Base-by-base conservation (phyloP, 2,113 vertebrate species). In the Notothenia rossii region DNA sequence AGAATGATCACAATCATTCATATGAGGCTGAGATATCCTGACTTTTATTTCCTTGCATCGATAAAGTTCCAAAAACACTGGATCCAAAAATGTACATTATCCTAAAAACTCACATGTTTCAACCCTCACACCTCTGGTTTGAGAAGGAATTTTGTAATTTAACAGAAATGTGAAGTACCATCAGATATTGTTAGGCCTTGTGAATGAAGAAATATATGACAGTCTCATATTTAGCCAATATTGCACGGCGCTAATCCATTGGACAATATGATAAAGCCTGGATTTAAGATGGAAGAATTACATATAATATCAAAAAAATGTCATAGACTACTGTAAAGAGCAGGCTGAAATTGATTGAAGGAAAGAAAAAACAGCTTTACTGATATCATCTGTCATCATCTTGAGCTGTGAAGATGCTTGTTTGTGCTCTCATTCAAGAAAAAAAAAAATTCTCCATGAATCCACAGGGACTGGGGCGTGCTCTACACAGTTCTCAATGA, bases 401-500 rank as follows among this genome's bases (percentile, higher is more conserved):
- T 40, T 48, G 43, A 20, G 51, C 76, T n/a, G 58, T 63, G 40
- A 40, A 49, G 60, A 58, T 5, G 22, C 55, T 46, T 53, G 10
- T 53, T 55, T 68, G n/a, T 11, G 20, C 55, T 45, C 55, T 70
- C 25, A 79, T 64, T 64, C 59, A 64, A 64, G 18, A 64, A 56
- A 58, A 17, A 4, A 46, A n/a, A 60, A 29, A 45, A 53, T 51
- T 72, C 61, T 15, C 45, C 17, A 4, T 66, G 33, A 80, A 54
- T 73, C 70, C 69, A 60, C 62, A 4, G 53, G 77, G 67, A 79
- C 68, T 18, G 0, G 17, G 55, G 76, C 46, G 40, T 12, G 7
- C 29, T 81, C 63, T 17, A 45, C 75, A 15, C 10, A 36, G 29
- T 48, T 43, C 66, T 73, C 50, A 81, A 68, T 51, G 17, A 79